Base-by-base conservation (phyloP, 1,140 invertebrate genomes). In the Drosophila jambulina region DNA sequence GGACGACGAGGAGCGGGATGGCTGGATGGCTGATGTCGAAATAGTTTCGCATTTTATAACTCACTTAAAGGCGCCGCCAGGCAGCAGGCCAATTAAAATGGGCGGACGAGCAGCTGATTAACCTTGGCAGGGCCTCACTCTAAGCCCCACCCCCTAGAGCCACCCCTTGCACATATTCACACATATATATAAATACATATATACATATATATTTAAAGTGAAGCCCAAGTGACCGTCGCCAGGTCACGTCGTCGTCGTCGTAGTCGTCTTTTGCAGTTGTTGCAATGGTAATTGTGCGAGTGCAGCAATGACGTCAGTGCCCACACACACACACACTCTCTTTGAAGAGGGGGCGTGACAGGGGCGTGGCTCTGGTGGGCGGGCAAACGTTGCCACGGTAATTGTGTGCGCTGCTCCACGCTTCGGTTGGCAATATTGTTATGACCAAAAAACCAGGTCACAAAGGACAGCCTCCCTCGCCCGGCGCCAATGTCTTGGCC, bases 361-460 rank as follows among this genome's bases (percentile, higher is more conserved):
- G 42, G 57, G 32, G 58, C 21, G 36, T 48, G 46, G 27, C 74
- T 63, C 53, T 70, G 29, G 62, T 70, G 62, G 78, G 77, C 61
- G 58, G 58, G 43, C 53, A 75, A 77, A 82, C 70, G 82, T 88
- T 81, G 84, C 72, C 78, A 81, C 85, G 81, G 85, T 90, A 90
- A 85, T 90, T 90, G 85, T 90, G 85, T 90, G 75, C 84, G 75
- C 80, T 88, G 84, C 84, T 77, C 80, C 81, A 88, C 84, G 84
- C 84, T 88, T 87, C 84, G 85, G 78, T 90, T 90, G 85, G 85
- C 85, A 90, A 90, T 90, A 90, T 90, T 90, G 85, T 90, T 90
- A 90, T 90, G 85, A 90, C 85, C 85, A 90, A 90, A 90, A 74
- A 90, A 90, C 85, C 85, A 90, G 85, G 85, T 90, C 85, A 90